Base-by-base conservation (phyloP, 2,113 vertebrate genomes). In the Cochlearius cochlearius region DNA sequence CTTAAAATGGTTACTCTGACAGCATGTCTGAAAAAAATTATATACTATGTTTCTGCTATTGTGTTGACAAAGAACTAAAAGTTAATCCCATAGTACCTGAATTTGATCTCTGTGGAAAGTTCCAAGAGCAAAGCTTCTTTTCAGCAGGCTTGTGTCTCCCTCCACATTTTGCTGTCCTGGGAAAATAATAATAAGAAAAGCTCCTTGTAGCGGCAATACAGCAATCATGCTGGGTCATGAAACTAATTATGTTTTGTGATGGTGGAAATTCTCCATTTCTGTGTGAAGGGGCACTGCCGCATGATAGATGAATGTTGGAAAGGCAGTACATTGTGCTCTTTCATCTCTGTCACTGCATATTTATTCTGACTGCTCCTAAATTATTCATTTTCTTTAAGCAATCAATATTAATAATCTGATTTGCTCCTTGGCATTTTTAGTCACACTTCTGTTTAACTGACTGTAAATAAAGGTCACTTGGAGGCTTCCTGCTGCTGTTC, bases 341-440 rank as follows among this genome's bases (percentile, higher is more conserved):
- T 98, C 96, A 98, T 98, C 98, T 98, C 94, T 98, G 98, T 97
- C 97, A 95, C 97, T 97, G 97, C 95, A 95, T 98, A 98, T 98
- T 98, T 98, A 98, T 98, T 98, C 98, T 97, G 96, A 98, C 97
- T 97, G 97, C 96, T 98, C 96, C 97, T 99, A 99, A 99, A 98
- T 99, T 98, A 98, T 98, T 99, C 98, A 99, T 98, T 98, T 98
- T 98, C 98, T 98, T 98, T 98, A 98, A 98, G 98, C 98, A 98
- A 98, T 99, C 98, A 99, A 98, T 99, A 98, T 98, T 99, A 98
- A 98, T 98, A 98, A 98, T 98, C 98, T 97, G 98, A 98, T 98
- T 98, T 98, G 97, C 97, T 98, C 98, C 93, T 97, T 98, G 98
- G 98, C 98, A 98, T 99, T 98, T 98, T 98, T 98, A 98, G 98